Base-by-base conservation (phyloP, 2,113 vertebrate genomes). In the Zingel zingel region DNA sequence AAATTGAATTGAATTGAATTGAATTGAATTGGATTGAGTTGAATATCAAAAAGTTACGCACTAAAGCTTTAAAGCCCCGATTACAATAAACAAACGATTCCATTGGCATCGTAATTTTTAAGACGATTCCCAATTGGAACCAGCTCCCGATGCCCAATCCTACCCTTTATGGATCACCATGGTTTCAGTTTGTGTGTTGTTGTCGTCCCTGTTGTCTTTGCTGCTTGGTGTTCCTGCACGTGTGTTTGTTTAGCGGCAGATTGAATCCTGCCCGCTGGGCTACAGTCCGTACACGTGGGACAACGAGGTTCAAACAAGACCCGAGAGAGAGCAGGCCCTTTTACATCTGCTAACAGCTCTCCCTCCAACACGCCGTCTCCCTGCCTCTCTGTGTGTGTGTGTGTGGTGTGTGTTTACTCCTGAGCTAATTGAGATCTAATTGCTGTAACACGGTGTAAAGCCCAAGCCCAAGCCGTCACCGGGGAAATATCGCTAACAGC, bases 351-450 rank as follows among this genome's bases (percentile, higher is more conserved):
- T 91, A 88, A 92, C 86, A 67, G 72, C 82, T 58, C 88, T 77
- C 56, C 64, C 54, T 74, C 63, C 65, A 62, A 27, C 43, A 25
- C 69, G 16, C 53, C 27, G 51, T 67, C 73, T 43, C 68, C 27
- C 57, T 57, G 67, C 25, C 66, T 70, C 30, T 54, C 25, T 84
- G 82, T 89, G 9, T 43, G 39, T 43, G 39, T 36, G 36, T 39
- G 39, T 43, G 89, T 93, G 93, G 39, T 43, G 39, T 43, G 89
- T 93, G 93, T 93, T 93, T 92, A 91, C 90, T 89, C 74, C 72
- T 53, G 3, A 63, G 92, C 90, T 94, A 94, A 94, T 94, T 94
- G 89, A 93, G 92, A 89, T 71, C 89, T 94, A 94, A 93, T 94
- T 94, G 92, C 88, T 83, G 85, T 82, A 88, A 92, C 92, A 90